Conservation (phyloP, 1,140 invertebrate species). For the Phocides pigmalion region DNA sequence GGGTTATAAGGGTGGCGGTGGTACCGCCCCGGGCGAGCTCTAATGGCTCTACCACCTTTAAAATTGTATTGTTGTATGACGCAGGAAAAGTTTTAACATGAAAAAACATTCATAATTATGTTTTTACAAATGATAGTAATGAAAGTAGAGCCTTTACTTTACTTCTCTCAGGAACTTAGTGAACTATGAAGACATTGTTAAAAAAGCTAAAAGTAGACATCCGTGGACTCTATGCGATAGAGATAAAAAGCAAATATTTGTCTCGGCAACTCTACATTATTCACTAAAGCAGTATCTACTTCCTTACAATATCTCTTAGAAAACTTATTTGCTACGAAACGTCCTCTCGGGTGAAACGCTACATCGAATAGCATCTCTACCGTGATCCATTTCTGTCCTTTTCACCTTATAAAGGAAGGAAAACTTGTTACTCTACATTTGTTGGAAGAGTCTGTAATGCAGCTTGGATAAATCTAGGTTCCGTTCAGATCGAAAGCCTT, state of each 20-base stretch:
- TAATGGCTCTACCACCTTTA: too few species aligned
- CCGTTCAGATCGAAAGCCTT: too few species aligned
- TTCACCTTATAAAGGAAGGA: constrained; percentile 1
- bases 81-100: too few species aligned
- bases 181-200: too few species aligned
- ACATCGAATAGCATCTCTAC: constrained; percentile 3
- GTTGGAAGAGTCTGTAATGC: neutral
- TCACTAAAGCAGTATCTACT: neutral
- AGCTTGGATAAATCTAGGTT: neutral
- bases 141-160: too few species aligned
- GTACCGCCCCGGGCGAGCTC: too few species aligned
- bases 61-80: too few species aligned
- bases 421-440: constrained; percentile 10
- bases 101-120: too few species aligned
- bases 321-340: constrained; percentile 1
- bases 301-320: neutral
- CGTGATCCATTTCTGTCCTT: constrained; percentile 3
- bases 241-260: neutral
- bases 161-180: too few species aligned
- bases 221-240: neutral
- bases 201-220: too few species aligned
- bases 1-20: too few species aligned
- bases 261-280: neutral
- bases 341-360: neutral
- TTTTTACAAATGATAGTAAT: too few species aligned